A percentile compares a stretch with the other conserved stretches of the same genome.
phyloP scores from a whole-genome alignment of 2,113 vertebrate species.

The Anser brachyrhynchus region DNA sequence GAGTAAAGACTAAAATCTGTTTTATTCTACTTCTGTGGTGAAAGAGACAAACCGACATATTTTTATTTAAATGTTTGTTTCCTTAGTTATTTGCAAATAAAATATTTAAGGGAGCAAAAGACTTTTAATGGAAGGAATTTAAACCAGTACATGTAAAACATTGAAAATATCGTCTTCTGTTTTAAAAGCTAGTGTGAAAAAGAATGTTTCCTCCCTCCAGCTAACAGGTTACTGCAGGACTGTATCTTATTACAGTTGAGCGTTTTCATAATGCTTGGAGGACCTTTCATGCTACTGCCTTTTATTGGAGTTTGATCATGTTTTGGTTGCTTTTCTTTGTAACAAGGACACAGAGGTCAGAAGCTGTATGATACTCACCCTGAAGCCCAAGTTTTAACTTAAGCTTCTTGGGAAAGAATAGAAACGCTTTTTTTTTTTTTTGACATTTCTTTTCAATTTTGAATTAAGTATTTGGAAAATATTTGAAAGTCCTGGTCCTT shows the following conservation, averaged over 20 bases:
- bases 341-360: background rate
- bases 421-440: background rate
- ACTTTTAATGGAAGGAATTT: background rate
- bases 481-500: background rate
- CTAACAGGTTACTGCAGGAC: background rate
- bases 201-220: background rate
- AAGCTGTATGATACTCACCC: background rate
- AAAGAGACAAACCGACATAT: background rate
- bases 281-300: background rate
- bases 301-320: background rate
- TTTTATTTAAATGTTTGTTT: background rate
- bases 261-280: background rate
- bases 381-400: background rate
- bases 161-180: background rate
- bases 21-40: background rate
- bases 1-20: background rate
- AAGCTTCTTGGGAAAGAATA: background rate
- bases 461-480: background rate
- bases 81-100: background rate
- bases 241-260: background rate
- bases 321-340: background rate
- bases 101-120: background rate
- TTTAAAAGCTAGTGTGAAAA: background rate
- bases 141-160: background rate
- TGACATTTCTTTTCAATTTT: background rate